Base-by-base conservation (phyloP, 37 sponge, comb jelly and placozoan species). In the Aphrocallistes beatrix region DNA sequence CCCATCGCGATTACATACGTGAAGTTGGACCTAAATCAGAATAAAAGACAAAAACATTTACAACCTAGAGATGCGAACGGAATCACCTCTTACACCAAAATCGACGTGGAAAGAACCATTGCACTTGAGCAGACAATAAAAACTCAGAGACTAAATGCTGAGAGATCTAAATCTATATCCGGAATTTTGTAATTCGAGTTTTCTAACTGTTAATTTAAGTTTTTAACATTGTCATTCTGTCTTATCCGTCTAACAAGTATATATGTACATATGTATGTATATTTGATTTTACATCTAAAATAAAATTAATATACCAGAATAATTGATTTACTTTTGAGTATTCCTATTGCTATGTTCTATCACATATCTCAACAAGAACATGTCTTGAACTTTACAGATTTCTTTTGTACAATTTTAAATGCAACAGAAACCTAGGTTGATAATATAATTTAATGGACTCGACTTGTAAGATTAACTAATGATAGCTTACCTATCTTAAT, bases 51-150 rank as follows among this genome's bases (percentile, higher is more conserved):
- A 3, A 21, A 3, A 32, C 21, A 19, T 19, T 25, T 25, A 60
- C 28, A 60, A 28, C 75, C 75, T 25, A 60, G n/a, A 28, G 75
- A 28, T 25, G 28, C 75, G 8, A 19, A 25, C 10, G 28, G n/a
- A 3, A 60, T 60, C 3, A 60, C 75, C 8, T 30, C 75, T 13
- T 60, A 60, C n/a, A 60, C 17, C 34, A 60, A 60, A 13, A 60
- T 60, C 8, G 75, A 60, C n/a, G 75, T 60, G 75, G 3, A 60
- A 28, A 19, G 75, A 60, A 60, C 75, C 10, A 60, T 60, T 30
- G 75, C 75, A 19, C 75, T 60, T 60, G 75, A 60, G n/a, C 75
- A 60, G n/a, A 60, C 75, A 25, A 60, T 60, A 60, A 60, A 60
- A 60, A 25, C 75, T 25, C 75, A 60, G 34, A 60, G 75, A 60